Evolutionary conservation across 2,113 vertebrate species (phyloP).

Genomic region (Rhegmatorhina hoffmannsi): DNA sequence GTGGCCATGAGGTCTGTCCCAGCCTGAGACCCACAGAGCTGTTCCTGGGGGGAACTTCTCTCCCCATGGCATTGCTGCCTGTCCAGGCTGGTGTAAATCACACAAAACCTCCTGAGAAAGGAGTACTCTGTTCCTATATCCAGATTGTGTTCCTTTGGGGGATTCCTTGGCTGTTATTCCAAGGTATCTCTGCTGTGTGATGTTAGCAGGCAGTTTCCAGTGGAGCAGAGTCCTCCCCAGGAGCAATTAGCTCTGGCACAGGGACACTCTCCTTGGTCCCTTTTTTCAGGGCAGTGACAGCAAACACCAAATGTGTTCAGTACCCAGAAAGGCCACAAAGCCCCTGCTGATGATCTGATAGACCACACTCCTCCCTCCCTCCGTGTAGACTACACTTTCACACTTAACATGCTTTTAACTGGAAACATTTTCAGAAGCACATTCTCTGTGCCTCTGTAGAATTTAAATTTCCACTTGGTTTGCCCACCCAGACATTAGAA

Average conservation of each 20-base stretch:
- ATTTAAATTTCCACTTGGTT: slow-evolving; percentile 64
- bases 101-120: background rate
- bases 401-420: slow-evolving; percentile 48
- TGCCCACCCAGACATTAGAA: slow-evolving; percentile 63
- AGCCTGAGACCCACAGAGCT: background rate
- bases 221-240: background rate
- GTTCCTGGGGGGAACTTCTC: background rate
- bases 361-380: slow-evolving; percentile 24
- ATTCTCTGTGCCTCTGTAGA: slow-evolving; percentile 66
- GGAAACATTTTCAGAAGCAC: slow-evolving; percentile 68
- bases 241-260: background rate
- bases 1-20: background rate
- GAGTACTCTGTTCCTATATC: background rate
- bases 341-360: slow-evolving; percentile 31
- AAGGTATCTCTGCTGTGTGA: background rate
- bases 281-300: background rate
- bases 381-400: slow-evolving; percentile 51
- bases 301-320: background rate
- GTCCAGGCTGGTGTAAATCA: background rate
- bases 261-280: background rate
- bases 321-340: background rate
- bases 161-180: background rate
- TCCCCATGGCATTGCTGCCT: background rate
- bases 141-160: background rate
- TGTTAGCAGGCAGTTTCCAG: background rate